Evolutionary conservation across 2,797 vertebrate genomes (phyloP).

Genomic region (Mycteria americana): DNA sequence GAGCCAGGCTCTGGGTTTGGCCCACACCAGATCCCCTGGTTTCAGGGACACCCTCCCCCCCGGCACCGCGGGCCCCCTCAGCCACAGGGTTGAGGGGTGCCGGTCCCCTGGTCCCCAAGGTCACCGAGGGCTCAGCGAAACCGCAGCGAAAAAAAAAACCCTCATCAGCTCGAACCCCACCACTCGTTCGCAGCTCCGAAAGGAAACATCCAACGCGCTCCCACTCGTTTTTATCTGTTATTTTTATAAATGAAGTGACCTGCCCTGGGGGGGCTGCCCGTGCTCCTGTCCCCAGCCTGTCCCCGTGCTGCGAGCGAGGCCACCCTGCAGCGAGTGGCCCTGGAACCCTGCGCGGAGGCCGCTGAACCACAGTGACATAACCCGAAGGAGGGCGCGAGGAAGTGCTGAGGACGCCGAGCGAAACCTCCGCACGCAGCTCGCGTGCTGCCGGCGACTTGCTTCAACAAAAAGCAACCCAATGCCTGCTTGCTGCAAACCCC

Average conservation of each 20-base stretch:
- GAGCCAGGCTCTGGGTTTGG: background rate
- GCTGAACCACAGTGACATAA: background rate
- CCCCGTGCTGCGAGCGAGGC: background rate
- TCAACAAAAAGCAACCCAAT: rapidly evolving
- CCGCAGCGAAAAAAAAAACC: background rate
- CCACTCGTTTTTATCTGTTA: rapidly evolving
- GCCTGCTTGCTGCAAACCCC: background rate
- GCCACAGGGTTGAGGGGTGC: background rate
- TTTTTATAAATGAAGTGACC: too few species aligned
- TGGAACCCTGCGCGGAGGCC: background rate
- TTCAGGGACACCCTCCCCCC: background rate
- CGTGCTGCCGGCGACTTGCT: background rate
- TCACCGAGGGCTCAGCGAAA: background rate
- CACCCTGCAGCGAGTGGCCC: background rate
- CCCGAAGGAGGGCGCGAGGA: background rate
- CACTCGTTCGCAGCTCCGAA: background rate
- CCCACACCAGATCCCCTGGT: too few species aligned
- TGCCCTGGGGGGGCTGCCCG: rapidly evolving
- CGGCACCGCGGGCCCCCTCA: background rate
- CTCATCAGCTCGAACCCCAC: background rate
- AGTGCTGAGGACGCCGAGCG: background rate
- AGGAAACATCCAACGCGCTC: rapidly evolving
- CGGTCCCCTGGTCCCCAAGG: rapidly evolving
- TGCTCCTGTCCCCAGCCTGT: background rate
- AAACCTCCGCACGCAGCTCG: background rate